Conservation (phyloP, 2,888 invertebrate species). For the Onthophagus sagittarius region DNA sequence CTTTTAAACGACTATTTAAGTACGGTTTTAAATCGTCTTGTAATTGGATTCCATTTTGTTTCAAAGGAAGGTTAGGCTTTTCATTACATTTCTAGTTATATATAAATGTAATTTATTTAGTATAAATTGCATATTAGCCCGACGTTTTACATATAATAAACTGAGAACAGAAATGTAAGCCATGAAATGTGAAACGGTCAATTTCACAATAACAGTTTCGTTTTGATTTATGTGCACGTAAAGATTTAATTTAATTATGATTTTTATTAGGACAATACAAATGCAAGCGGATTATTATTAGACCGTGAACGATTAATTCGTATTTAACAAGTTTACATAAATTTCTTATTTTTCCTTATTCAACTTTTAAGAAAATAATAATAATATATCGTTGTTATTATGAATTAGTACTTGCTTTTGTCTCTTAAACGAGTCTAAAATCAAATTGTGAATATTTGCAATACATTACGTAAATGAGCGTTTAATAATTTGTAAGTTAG, state of each 20-base stretch:
- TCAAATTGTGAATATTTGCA: too few species aligned
- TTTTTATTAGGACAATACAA: background rate
- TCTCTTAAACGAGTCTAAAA: too few species aligned
- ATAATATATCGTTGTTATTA: too few species aligned
- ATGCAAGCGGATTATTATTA: background rate
- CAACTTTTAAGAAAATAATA: too few species aligned
- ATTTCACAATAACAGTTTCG: background rate
- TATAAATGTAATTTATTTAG: background rate
- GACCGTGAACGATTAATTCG: background rate
- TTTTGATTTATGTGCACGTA: background rate
- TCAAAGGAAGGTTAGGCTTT: background rate
- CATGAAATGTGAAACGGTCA: background rate
- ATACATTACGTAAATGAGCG: too few species aligned
- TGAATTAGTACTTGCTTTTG: too few species aligned
- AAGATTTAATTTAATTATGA: background rate
- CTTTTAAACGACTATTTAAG: background rate
- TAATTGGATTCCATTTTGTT: background rate
- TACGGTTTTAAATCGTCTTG: background rate
- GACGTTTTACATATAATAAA: too few species aligned
- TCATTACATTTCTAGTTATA: background rate
- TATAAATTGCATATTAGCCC: too few species aligned
- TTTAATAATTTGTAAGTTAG: too few species aligned
- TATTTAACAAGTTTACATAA: background rate
- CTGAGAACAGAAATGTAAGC: too few species aligned
- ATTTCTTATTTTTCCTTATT: background rate